Evolutionary conservation across 2,888 invertebrate species (phyloP).

Genomic region (Campoletis raptor): DNA sequence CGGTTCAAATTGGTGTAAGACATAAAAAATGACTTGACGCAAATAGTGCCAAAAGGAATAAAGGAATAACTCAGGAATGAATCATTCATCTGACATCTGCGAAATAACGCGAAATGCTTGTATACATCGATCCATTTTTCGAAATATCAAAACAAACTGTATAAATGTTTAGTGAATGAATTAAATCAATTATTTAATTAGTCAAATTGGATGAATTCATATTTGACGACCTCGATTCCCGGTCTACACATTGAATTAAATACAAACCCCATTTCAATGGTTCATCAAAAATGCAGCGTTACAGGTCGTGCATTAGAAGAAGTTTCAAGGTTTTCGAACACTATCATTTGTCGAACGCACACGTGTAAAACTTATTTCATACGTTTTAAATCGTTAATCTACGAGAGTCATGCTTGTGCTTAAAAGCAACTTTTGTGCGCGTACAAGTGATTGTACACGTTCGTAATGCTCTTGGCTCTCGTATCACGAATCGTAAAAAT

Average conservation of each 20-base stretch:
- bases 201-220: background rate
- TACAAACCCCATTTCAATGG: background rate
- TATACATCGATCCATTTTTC: background rate
- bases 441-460: slow-evolving; percentile 17
- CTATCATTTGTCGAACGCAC: slow-evolving; percentile 1
- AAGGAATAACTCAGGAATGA: background rate
- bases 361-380: slow-evolving; percentile 4
- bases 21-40: background rate
- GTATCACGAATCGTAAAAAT: slow-evolving; percentile 57
- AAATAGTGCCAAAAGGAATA: background rate
- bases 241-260: background rate
- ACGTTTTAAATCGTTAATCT: slow-evolving; percentile 7
- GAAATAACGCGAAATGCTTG: background rate
- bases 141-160: background rate
- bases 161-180: background rate
- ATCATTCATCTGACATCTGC: background rate
- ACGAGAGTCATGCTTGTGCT: background rate
- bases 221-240: background rate
- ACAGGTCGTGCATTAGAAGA: background rate
- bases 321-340: slow-evolving; percentile 34
- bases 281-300: background rate
- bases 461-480: slow-evolving; percentile 15
- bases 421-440: background rate
- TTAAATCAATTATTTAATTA: background rate
- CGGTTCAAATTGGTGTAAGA: background rate